phyloP scores from a whole-genome alignment of 2,888 invertebrate species.

The Axea sp. region DNA sequence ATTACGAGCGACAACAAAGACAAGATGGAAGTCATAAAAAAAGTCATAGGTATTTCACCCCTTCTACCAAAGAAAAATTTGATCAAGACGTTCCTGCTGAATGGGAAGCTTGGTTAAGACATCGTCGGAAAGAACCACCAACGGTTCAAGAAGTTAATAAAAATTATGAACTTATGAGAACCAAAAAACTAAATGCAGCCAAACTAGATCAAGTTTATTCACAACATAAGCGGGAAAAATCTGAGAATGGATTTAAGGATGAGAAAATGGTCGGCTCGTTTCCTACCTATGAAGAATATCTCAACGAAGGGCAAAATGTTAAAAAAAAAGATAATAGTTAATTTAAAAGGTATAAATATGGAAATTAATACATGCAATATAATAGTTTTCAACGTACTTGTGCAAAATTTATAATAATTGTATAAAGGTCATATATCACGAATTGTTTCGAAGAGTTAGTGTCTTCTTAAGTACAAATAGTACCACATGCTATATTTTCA shows the following conservation, averaged over 20 bases:
- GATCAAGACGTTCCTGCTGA: slow-evolving; percentile 89
- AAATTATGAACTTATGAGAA: slow-evolving; percentile 86
- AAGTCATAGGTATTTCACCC: slow-evolving; percentile 87
- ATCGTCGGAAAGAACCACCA: slow-evolving; percentile 84
- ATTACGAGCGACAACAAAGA: slow-evolving; percentile 86
- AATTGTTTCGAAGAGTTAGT: too few relatives aligned
- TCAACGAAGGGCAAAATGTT: too few relatives aligned
- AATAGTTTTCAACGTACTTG: too few relatives aligned
- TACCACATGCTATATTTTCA: too few relatives aligned
- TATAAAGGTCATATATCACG: too few relatives aligned
- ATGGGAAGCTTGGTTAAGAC: slow-evolving; percentile 93
- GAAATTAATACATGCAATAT: too few relatives aligned
- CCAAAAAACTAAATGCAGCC: slow-evolving; percentile 88
- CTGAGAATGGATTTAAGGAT: slow-evolving; percentile 9
- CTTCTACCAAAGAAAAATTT: slow-evolving; percentile 83
- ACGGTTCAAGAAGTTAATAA: slow-evolving; percentile 85
- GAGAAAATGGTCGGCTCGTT: slow-evolving; percentile 75
- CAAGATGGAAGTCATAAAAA: slow-evolving; percentile 77
- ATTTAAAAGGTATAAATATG: too few relatives aligned
- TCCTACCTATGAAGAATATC: slow-evolving; percentile 84
- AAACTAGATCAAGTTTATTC: slow-evolving; percentile 83
- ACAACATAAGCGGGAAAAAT: slow-evolving; percentile 75
- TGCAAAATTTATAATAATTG: too few relatives aligned
- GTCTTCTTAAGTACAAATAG: too few relatives aligned
- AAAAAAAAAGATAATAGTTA: too few relatives aligned